These are phyloP conservation scores for Platichthys flesus DNA, from an alignment of 2,113 vertebrate species.

Conservation along the genomic window DNA sequence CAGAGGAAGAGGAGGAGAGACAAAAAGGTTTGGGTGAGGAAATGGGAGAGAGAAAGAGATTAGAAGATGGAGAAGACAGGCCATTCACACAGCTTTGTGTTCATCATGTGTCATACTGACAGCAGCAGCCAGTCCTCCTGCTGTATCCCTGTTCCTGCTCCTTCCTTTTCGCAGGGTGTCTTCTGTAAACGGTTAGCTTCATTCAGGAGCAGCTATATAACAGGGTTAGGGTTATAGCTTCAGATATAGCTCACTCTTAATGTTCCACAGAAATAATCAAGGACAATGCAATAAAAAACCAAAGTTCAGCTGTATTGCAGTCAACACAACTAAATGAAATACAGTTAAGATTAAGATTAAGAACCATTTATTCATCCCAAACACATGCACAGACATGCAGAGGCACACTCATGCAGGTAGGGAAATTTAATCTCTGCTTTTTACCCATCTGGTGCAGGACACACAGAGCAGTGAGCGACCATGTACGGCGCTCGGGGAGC, in stretches of 20 bases:
- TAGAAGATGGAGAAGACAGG: constrained; percentile 22
- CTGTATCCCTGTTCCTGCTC: constrained; percentile 11
- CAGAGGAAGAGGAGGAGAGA: constrained; percentile 7
- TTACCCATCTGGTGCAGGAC: too few species aligned
- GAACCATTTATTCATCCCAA: too few species aligned
- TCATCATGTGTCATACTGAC: constrained; percentile 46
- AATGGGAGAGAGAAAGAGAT: constrained; percentile 9
- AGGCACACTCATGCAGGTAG: too few species aligned
- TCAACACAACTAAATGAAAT: not conserved
- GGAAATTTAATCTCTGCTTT: too few species aligned
- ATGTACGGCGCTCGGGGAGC: too few species aligned
- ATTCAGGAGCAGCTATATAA: not conserved
- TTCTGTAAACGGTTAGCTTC: constrained; percentile 1
- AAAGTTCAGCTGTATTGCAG: not conserved
- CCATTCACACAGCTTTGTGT: constrained; percentile 19
- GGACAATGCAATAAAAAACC: not conserved
- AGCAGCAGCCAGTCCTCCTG: not conserved
- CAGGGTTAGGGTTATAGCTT: too few species aligned
- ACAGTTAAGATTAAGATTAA: not conserved
- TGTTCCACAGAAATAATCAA: not conserved
- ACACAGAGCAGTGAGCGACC: too few species aligned
- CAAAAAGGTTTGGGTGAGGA: constrained; percentile 9
- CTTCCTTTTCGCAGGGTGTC: not conserved
- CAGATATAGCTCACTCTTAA: not conserved
- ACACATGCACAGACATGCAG: too few species aligned